Percentiles rank a stretch among this genome's conserved stretches.
These are phyloP conservation scores for Microplitis manilae DNA, from an alignment of 2,888 invertebrate species.

Conservation along the genomic window DNA sequence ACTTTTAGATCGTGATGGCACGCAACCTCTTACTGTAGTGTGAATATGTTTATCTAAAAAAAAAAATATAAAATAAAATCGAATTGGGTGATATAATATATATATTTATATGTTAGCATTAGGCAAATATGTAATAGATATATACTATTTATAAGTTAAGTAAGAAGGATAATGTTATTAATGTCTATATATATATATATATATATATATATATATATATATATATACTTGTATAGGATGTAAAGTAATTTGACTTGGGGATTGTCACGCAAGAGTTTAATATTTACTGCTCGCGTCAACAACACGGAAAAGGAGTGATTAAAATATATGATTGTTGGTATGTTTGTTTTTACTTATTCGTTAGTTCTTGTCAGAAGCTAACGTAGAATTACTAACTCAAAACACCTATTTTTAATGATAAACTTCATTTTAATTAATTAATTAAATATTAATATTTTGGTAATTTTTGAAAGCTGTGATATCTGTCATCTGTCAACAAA, in stretches of 20 bases:
- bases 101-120: too few species aligned
- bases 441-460: background rate
- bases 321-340: background rate
- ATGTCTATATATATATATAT: background rate
- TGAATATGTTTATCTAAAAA: slow-evolving; percentile 57
- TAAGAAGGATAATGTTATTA: background rate
- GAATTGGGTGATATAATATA: too few species aligned
- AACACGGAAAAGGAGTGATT: background rate
- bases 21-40: slow-evolving; percentile 61
- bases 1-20: slow-evolving; percentile 52
- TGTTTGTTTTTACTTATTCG: slow-evolving; percentile 1
- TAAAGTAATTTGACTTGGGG: background rate
- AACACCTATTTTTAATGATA: background rate
- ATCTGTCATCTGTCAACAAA: too few species aligned
- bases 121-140: background rate
- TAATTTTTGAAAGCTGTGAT: too few species aligned
- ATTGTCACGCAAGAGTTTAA: background rate
- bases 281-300: background rate
- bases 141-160: background rate
- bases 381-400: background rate
- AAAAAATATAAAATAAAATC: background rate
- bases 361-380: background rate
- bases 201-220: background rate
- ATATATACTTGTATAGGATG: background rate
- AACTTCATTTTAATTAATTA: background rate